These are phyloP conservation scores for Pseudoatta argentina DNA, from an alignment of 1,140 invertebrate species.

Conservation along the genomic window DNA sequence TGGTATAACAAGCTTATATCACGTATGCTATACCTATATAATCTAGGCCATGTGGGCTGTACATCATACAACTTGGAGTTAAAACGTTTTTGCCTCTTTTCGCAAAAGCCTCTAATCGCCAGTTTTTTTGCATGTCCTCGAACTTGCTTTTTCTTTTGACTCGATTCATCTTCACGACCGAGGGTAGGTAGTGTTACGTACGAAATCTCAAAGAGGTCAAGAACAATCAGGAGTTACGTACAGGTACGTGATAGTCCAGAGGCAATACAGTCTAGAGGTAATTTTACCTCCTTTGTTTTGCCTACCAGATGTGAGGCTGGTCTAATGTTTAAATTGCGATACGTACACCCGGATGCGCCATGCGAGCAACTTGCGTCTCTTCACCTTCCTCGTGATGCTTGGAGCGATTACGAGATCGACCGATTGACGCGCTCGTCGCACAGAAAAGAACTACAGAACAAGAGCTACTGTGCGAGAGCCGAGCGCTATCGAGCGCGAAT, in stretches of 20 bases:
- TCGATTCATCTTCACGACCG: not conserved
- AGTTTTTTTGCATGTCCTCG: not conserved
- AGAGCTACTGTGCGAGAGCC: not conserved
- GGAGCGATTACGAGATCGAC: conserved; percentile 30
- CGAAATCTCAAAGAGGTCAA: not conserved
- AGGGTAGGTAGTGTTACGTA: not conserved
- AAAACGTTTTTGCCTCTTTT: not conserved
- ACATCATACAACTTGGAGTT: not conserved
- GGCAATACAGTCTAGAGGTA: not conserved
- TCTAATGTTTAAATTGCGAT: conserved; percentile 15
- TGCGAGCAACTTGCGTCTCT: not conserved
- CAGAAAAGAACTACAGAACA: not conserved
- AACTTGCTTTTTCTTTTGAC: not conserved
- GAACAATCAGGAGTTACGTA: not conserved
- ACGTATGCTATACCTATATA: not conserved
- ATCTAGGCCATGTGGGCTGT: not conserved
- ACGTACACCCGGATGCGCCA: conserved; percentile 19
- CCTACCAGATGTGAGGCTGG: no score
- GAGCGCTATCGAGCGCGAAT: conserved; percentile 8
- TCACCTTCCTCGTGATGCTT: not conserved
- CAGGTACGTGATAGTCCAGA: not conserved
- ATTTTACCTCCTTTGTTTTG: not conserved
- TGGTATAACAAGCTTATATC: not conserved
- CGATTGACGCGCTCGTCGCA: not conserved
- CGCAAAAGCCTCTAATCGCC: not conserved